These are phyloP conservation scores for Tetramorium parvispinum DNA, from an alignment of 1,140 invertebrate genomes.

Conservation along the genomic window DNA sequence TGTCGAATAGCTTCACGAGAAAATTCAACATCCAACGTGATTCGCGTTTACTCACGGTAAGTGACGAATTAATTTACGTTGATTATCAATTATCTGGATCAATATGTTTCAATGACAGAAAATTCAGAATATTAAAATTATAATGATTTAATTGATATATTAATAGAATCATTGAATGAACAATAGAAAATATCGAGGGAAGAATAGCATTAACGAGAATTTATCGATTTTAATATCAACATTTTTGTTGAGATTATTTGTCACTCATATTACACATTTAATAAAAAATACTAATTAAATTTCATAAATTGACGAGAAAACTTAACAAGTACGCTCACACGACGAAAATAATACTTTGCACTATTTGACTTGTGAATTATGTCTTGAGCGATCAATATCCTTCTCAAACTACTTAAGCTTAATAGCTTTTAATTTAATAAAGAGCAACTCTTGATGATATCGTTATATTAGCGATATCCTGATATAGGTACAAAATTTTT, in stretches of 20 bases:
- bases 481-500: too few relatives aligned
- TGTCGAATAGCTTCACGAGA: slow-evolving; percentile 13
- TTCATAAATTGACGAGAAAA: background rate
- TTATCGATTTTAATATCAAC: background rate
- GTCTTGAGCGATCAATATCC: slow-evolving; percentile 30
- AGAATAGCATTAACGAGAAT: background rate
- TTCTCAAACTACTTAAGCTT: background rate
- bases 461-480: background rate
- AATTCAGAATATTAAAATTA: background rate
- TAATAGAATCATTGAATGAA: background rate
- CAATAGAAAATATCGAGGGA: background rate
- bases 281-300: slow-evolving; percentile 11
- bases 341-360: background rate
- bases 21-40: background rate
- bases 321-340: background rate
- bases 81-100: background rate
- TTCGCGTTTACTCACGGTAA: slow-evolving; percentile 24
- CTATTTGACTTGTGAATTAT: background rate
- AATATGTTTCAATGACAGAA: background rate
- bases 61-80: background rate
- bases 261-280: background rate
- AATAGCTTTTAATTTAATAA: slow-evolving; percentile 14
- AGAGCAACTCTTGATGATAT: background rate
- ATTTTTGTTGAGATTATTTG: background rate
- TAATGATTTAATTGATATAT: background rate